Evolutionary conservation across 2,113 vertebrate genomes (phyloP).

Genomic region (Corynorhinus townsendii): DNA sequence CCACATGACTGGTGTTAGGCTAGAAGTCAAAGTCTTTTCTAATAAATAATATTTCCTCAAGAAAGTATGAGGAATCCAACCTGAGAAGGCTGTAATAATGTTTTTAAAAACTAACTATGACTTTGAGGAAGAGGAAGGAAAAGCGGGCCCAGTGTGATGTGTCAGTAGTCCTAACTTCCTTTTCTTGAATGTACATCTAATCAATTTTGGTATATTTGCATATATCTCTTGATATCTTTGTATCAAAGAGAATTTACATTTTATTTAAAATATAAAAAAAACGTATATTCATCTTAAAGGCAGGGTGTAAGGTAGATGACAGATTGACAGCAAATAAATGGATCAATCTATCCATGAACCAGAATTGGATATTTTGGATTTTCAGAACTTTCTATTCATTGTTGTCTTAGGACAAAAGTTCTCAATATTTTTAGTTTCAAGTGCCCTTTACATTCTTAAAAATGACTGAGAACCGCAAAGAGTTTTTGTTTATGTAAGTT

Average conservation of each 20-base stretch:
- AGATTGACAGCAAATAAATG: neutral
- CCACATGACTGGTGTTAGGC: neutral
- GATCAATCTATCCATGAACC: neutral
- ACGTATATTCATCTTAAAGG: neutral
- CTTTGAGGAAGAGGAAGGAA: neutral
- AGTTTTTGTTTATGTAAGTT: neutral
- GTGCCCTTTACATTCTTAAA: conserved; percentile 1
- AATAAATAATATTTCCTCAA: neutral
- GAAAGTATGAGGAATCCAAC: neutral
- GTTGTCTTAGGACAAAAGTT: neutral
- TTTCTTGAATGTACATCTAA: neutral
- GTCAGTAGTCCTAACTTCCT: neutral
- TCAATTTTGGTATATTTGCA: neutral
- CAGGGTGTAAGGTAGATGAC: neutral
- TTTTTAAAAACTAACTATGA: neutral
- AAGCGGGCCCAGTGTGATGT: neutral
- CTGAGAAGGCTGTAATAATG: neutral
- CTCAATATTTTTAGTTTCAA: neutral
- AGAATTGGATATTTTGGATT: neutral
- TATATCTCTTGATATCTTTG: neutral
- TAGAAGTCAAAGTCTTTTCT: neutral
- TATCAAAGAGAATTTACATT: neutral
- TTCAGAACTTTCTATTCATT: conserved; percentile 22
- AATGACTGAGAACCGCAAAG: neutral
- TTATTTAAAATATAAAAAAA: neutral